Base-by-base conservation (phyloP, 1,140 invertebrate species). In the Drosophila kepulauana region DNA sequence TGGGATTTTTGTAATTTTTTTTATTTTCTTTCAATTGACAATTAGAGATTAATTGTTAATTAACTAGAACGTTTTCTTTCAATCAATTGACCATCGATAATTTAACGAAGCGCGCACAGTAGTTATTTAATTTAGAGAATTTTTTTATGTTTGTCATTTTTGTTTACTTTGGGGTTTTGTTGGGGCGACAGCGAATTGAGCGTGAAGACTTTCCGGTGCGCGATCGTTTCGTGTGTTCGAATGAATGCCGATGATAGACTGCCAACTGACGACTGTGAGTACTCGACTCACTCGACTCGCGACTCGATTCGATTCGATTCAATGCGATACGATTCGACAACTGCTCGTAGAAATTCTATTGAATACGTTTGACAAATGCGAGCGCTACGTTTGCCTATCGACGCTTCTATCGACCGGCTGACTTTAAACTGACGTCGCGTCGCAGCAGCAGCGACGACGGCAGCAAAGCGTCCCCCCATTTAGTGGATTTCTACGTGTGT, bases 101-200 rank as follows among this genome's bases (percentile, higher is more conserved):
- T 25, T 43, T 49, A 16, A 43, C 46, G 28, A 56, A 67, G 5
- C n/a, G 28, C 25, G 41, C 25, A 16, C 16, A 28, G 43, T 20
- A 63, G 57, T 75, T 70, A 88, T 74, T 82, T 80, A 88, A 84
- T 87, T 88, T 88, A 67, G 16, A 75, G 80, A 87, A 89, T 84
- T 87, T 25, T 25, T 25, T 25, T 25, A 25, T 25, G 20, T 25
- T 87, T 66, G 79, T 35, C 33, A 56, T 25, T 82, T 25, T 87
- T 75, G 73, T 75, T 75, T 75, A 75, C 46, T 51, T 63, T 54
- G 11, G 16, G 43, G 46, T 30, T 51, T 71, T 49, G 33, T 41
- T 62, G 54, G 33, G 46, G 61, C 30, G 20, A 25, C 20, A 25
- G 20, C 20, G 20, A 25, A 25, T 25, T 25, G 20, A 25, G 35